A percentile compares a stretch with the other conserved stretches of the same genome.
phyloP scores from a whole-genome alignment of 2,797 vertebrate species.

The Falco biarmicus region DNA sequence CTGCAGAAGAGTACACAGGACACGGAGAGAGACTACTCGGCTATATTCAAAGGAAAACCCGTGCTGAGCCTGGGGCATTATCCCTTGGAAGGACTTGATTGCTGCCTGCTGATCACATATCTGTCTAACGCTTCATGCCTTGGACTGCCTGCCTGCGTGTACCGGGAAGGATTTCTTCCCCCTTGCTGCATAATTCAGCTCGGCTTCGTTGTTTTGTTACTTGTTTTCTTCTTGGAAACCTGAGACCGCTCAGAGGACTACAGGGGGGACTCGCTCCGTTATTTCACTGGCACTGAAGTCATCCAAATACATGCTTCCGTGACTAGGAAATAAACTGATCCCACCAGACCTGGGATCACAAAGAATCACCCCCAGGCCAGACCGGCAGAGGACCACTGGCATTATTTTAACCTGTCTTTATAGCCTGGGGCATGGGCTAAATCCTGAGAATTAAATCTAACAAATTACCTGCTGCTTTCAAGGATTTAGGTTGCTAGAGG shows the following conservation, averaged over 20 bases:
- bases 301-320: background rate
- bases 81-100: background rate
- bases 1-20: background rate
- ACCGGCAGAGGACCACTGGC: background rate
- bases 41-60: background rate
- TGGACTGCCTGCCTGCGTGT: background rate
- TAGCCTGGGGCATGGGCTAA: background rate
- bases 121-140: background rate
- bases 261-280: background rate
- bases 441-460: background rate
- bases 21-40: background rate
- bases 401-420: background rate
- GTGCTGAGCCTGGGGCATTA: background rate
- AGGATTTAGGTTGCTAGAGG: background rate
- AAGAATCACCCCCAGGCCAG: background rate
- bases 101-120: background rate
- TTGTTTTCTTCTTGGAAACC: background rate
- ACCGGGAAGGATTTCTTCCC: background rate
- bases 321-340: background rate
- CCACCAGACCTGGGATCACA: background rate
- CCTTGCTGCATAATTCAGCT: background rate
- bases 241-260: background rate
- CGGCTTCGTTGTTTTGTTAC: background rate
- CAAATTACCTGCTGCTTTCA: conserved; percentile 18
- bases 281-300: background rate